Evolutionary conservation across 2,113 vertebrate species (phyloP).

Genomic region (Axis porcinus): DNA sequence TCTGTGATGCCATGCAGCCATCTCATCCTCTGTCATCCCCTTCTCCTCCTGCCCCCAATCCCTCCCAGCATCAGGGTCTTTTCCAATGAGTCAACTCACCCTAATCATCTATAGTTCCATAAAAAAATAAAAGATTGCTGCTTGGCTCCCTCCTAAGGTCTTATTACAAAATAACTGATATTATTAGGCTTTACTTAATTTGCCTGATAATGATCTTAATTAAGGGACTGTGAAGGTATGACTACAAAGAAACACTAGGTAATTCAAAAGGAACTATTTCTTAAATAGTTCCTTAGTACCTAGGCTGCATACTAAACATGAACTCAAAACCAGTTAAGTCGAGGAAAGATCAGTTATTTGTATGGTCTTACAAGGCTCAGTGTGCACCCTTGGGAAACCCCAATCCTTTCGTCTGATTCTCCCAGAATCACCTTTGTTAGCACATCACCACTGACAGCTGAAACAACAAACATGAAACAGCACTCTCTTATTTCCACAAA

Average conservation of each 20-base stretch:
- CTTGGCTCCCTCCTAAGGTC: neutral
- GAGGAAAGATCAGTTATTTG: neutral
- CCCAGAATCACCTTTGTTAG: neutral
- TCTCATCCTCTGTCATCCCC: no score
- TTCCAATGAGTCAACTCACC: no score
- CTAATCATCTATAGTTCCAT: neutral
- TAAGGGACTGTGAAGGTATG: neutral
- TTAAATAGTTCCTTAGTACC: neutral
- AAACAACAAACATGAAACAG: neutral
- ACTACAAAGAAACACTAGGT: neutral
- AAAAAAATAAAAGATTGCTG: neutral
- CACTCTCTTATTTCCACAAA: neutral
- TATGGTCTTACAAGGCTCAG: neutral
- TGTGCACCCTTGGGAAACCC: neutral
- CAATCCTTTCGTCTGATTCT: neutral
- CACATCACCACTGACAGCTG: neutral
- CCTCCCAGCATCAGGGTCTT: no score
- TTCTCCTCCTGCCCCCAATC: no score
- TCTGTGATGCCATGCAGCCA: no score
- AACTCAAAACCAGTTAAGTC: neutral
- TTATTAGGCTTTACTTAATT: neutral
- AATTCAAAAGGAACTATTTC: neutral
- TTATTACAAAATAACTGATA: neutral
- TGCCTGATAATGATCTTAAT: neutral
- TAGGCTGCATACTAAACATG: neutral